Conservation (phyloP, 1,140 invertebrate genomes). For the Drosophila carrolli region DNA sequence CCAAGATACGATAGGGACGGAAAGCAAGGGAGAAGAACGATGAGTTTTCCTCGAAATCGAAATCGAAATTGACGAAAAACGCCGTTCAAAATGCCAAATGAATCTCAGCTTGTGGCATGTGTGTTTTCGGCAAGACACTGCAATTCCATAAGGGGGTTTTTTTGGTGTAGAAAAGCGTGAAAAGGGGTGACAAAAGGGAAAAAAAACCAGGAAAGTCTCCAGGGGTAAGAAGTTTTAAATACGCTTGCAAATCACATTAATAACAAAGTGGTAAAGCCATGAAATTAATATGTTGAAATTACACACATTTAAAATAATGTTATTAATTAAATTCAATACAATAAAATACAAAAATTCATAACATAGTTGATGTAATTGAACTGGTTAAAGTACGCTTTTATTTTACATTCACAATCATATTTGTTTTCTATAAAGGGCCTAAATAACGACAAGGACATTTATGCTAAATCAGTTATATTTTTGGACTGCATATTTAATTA, state of each 20-base stretch:
- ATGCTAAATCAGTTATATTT: too few species aligned
- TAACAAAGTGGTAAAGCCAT: not conserved
- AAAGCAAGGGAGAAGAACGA: not conserved
- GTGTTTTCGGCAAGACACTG: constrained; percentile 8
- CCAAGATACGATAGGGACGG: not conserved
- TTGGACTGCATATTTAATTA: too few species aligned
- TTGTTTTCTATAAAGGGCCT: too few species aligned
- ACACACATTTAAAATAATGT: not conserved
- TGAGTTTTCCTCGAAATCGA: constrained; percentile 35
- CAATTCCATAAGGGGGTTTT: constrained; percentile 9
- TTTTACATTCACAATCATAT: too few species aligned
- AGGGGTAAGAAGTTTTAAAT: not conserved
- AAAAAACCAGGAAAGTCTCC: not conserved
- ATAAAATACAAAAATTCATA: too few species aligned
- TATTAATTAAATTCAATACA: too few species aligned
- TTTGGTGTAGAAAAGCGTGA: not conserved
- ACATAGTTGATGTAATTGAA: too few species aligned
- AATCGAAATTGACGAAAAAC: constrained; percentile 57
- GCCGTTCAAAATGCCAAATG: constrained; percentile 54
- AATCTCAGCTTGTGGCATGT: constrained; percentile 49
- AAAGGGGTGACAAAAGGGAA: too few species aligned
- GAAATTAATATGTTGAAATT: not conserved
- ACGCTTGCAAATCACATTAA: not conserved
- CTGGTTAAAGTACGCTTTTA: too few species aligned
- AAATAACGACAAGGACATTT: too few species aligned